Evolutionary conservation across 2,113 vertebrate genomes (phyloP).

Genomic region (Xiphophorus hellerii): DNA sequence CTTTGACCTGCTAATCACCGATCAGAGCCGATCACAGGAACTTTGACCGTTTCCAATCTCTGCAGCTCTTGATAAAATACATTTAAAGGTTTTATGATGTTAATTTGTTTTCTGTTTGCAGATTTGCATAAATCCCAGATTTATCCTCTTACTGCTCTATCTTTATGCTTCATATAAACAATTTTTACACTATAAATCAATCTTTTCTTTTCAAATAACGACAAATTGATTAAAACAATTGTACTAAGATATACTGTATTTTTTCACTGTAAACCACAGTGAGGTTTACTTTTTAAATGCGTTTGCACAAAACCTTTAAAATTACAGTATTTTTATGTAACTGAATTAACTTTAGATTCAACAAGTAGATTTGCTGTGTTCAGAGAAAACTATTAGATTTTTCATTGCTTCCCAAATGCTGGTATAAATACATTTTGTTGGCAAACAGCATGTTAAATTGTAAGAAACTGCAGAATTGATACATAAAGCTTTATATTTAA

Average conservation of each 20-base stretch:
- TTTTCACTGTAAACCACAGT: background rate
- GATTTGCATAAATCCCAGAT: background rate
- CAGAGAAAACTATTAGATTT: background rate
- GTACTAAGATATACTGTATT: background rate
- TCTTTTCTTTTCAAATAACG: background rate
- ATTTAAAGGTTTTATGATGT: background rate
- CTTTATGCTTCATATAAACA: background rate
- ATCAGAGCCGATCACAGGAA: too few relatives aligned
- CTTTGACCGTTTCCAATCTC: too few relatives aligned
- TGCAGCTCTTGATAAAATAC: background rate
- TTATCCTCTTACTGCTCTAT: background rate
- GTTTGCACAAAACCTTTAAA: background rate
- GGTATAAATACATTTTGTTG: background rate
- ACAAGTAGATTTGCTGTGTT: background rate
- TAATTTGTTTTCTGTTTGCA: background rate
- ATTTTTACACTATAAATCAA: background rate
- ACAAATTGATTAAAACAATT: background rate
- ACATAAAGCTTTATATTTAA: background rate
- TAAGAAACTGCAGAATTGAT: background rate
- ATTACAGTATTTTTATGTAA: background rate
- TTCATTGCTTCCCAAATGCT: background rate
- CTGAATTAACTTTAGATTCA: too few relatives aligned
- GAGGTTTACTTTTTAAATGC: background rate
- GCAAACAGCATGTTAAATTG: background rate
- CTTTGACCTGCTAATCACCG: background rate